These are phyloP conservation scores for Scyliorhinus canicula DNA, from an alignment of 2,797 vertebrate genomes.

Conservation along the genomic window DNA sequence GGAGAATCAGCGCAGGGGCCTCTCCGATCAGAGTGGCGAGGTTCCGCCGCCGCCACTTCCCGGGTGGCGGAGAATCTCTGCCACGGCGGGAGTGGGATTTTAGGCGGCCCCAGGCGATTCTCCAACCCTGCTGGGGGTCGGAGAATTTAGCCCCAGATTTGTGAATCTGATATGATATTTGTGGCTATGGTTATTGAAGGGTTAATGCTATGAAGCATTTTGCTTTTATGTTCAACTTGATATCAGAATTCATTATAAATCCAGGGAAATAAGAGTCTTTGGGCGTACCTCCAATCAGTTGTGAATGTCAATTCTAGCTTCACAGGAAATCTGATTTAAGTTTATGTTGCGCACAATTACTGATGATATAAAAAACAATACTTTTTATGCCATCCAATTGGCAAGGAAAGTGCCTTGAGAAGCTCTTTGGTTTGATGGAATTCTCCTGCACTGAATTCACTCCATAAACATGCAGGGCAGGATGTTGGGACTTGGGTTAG, in stretches of 20 bases:
- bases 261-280: background rate
- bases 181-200: background rate
- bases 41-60: too few species aligned
- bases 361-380: background rate
- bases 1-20: too few species aligned
- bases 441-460: background rate
- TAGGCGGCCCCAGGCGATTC: too few species aligned
- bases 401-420: background rate
- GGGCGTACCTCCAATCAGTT: background rate
- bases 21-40: too few species aligned
- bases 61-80: too few species aligned
- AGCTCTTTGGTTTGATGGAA: background rate
- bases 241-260: background rate
- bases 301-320: slow-evolving; percentile 10
- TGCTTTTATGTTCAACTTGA: background rate
- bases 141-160: too few species aligned
- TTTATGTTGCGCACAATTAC: background rate
- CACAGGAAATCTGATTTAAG: background rate
- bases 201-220: background rate
- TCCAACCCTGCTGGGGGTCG: too few species aligned
- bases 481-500: too few species aligned
- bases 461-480: background rate
- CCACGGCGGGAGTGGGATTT: too few species aligned
- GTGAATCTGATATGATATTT: background rate
- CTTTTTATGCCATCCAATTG: background rate